These are phyloP conservation scores for Manis javanica DNA, from an alignment of 2,797 vertebrate species.

Conservation along the genomic window DNA sequence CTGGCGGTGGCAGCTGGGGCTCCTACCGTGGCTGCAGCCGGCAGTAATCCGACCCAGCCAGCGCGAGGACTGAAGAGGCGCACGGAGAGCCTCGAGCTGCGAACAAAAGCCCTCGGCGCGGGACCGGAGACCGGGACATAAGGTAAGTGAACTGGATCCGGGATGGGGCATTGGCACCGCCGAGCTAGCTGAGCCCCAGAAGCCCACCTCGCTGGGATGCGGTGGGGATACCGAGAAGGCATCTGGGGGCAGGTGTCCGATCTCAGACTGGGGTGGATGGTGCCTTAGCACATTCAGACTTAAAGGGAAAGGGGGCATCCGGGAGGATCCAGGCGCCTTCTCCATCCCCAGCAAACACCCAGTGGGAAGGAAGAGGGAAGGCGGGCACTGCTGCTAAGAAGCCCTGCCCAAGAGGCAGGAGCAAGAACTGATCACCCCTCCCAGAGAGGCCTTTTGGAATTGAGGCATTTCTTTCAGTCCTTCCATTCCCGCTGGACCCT, in stretches of 20 bases:
- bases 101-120: slow-evolving; percentile 78
- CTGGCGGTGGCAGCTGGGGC: slow-evolving; percentile 52
- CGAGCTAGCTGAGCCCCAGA: not conserved
- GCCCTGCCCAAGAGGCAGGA: slow-evolving; percentile 23
- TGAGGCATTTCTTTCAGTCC: not conserved
- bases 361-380: not conserved
- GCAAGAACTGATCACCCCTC: slow-evolving; percentile 45
- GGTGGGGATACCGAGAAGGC: not conserved
- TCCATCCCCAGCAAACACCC: not conserved
- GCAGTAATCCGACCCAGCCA: slow-evolving; percentile 75
- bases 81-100: not conserved
- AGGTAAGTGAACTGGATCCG: slow-evolving; percentile 51
- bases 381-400: slow-evolving; percentile 28
- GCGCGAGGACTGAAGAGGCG: slow-evolving; percentile 59
- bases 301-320: not conserved
- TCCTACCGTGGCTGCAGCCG: slow-evolving; percentile 29
- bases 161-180: not conserved
- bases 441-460: slow-evolving; percentile 3
- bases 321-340: not conserved
- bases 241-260: slow-evolving; percentile 23
- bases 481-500: not conserved
- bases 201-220: slow-evolving; percentile 29
- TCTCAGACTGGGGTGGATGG: not conserved
- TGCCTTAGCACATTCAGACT: not conserved
- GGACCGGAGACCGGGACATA: not conserved